Percentiles rank a stretch among this genome's conserved stretches.
Conservation (phyloP, 2,797 vertebrate genomes). For the Lagocephalus sceleratus region DNA sequence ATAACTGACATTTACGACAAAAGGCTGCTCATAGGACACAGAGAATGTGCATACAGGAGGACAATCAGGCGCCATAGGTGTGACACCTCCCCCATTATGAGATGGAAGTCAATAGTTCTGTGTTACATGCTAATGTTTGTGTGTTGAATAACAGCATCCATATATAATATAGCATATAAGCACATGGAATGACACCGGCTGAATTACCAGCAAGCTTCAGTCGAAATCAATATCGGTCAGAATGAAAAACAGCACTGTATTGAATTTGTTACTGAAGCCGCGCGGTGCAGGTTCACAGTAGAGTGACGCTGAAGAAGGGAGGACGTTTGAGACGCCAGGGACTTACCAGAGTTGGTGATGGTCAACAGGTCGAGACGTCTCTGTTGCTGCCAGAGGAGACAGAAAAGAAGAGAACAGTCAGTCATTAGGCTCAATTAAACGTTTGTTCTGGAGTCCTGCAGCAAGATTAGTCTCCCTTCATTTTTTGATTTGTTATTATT, state of each 20-base stretch:
- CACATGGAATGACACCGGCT: neutral
- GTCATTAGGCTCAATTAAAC: slow-evolving; percentile 11
- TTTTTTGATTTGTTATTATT: slow-evolving; percentile 7
- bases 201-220: slow-evolving; percentile 2
- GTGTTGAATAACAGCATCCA: no score
- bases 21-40: no score
- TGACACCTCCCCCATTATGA: no score
- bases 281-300: neutral
- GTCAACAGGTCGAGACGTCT: slow-evolving; percentile 92
- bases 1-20: no score
- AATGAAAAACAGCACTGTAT: slow-evolving; percentile 7
- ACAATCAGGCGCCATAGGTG: no score
- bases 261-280: neutral
- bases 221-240: slow-evolving; percentile 14
- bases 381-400: slow-evolving; percentile 85
- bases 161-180: neutral
- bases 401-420: slow-evolving; percentile 27
- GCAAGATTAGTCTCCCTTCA: neutral
- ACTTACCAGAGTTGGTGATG: slow-evolving; percentile 93
- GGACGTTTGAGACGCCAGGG: slow-evolving; percentile 21
- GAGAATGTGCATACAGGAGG: no score
- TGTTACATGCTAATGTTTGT: no score
- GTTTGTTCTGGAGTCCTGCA: neutral
- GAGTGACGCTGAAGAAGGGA: slow-evolving; percentile 1
- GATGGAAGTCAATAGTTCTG: no score